Evolutionary conservation across 2,888 invertebrate genomes (phyloP).

Genomic region (Dicyrtoma fusca): DNA sequence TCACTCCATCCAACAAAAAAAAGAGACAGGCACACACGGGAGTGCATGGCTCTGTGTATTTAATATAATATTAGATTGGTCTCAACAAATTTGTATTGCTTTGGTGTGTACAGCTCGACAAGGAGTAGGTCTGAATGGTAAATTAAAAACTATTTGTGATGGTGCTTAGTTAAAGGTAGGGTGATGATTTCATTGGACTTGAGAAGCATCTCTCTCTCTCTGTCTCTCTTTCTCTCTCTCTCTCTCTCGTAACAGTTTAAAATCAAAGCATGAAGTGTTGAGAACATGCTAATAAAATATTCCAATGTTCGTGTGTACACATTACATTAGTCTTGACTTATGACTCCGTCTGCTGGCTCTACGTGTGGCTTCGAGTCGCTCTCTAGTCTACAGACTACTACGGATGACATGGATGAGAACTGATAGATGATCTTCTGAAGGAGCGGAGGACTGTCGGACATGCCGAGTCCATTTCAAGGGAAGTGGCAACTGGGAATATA

Average conservation of each 20-base stretch:
- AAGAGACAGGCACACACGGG: too few species aligned
- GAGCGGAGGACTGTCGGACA: constrained; percentile 16
- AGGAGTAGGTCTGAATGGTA: too few species aligned
- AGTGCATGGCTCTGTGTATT: too few species aligned
- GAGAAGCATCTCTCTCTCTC: background rate
- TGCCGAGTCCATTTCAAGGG: constrained; percentile 1
- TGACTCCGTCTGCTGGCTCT: background rate
- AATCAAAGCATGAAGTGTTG: constrained; percentile 32
- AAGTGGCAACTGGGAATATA: background rate
- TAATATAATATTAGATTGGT: too few species aligned
- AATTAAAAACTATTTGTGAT: too few species aligned
- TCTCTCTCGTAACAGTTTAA: background rate
- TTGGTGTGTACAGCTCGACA: too few species aligned
- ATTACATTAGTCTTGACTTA: constrained; percentile 25
- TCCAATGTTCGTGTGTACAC: too few species aligned
- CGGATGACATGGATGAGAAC: constrained; percentile 34
- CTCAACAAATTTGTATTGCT: too few species aligned
- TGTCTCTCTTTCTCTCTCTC: background rate
- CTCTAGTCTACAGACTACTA: background rate
- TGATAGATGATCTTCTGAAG: constrained; percentile 27
- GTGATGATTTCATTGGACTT: background rate
- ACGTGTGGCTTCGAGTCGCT: background rate
- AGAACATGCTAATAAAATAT: constrained; percentile 19
- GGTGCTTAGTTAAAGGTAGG: too few species aligned
- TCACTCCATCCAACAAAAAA: too few species aligned